A percentile compares a stretch with the other conserved stretches of the same genome.
Conservation (phyloP, 2,888 invertebrate species). For the Chorisops tibialis region DNA sequence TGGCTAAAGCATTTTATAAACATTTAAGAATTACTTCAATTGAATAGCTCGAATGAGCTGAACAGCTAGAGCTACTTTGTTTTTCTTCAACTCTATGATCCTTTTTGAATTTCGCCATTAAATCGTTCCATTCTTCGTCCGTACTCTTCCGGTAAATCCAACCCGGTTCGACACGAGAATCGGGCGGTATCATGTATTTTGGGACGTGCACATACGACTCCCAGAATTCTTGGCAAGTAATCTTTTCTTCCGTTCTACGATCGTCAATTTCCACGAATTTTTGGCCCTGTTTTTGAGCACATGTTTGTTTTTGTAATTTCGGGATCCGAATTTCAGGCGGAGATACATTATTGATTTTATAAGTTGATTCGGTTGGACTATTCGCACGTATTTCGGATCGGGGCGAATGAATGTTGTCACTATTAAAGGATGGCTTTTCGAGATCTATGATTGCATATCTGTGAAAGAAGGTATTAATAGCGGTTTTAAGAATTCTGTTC, state of each 20-base stretch:
- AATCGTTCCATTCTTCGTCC: conserved; percentile 1
- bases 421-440: too few relatives aligned
- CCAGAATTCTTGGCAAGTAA: background rate
- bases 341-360: too few relatives aligned
- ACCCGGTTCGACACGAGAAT: background rate
- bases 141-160: conserved; percentile 4
- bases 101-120: background rate
- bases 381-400: too few relatives aligned
- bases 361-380: too few relatives aligned
- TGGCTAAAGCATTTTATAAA: background rate
- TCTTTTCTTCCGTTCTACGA: background rate
- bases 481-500: too few relatives aligned
- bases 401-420: too few relatives aligned
- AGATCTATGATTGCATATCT: too few relatives aligned
- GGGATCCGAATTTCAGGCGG: too few relatives aligned
- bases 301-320: too few relatives aligned
- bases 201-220: background rate
- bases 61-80: background rate
- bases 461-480: too few relatives aligned
- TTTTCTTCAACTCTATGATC: background rate
- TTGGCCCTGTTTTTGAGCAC: too few relatives aligned
- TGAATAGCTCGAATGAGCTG: background rate
- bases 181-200: conserved; percentile 3
- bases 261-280: too few relatives aligned
- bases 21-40: background rate